Evolutionary conservation across 2,888 invertebrate species (phyloP).

Genomic region (Hanleya hanleyi): DNA sequence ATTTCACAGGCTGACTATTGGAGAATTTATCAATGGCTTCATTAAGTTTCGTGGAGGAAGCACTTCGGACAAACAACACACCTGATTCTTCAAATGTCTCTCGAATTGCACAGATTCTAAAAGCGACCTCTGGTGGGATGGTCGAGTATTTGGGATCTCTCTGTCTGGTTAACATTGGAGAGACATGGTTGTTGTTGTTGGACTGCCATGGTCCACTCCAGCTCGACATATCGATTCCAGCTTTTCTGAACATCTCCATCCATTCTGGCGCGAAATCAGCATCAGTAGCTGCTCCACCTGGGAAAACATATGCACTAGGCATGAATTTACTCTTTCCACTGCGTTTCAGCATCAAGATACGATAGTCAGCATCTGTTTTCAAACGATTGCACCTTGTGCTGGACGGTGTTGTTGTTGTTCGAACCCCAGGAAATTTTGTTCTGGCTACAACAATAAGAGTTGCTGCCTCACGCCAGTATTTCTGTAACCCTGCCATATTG

Average conservation of each 20-base stretch:
- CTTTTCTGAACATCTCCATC: slow-evolving; percentile 78
- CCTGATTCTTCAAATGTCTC: slow-evolving; percentile 96
- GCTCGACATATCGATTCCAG: slow-evolving; percentile 15
- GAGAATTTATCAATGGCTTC: slow-evolving; percentile 34
- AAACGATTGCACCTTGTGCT: slow-evolving; percentile 6
- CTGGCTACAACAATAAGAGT: slow-evolving; percentile 61
- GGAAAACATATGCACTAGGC: slow-evolving; percentile 89
- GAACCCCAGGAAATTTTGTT: slow-evolving; percentile 24
- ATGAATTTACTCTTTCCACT: slow-evolving; percentile 82
- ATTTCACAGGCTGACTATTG: slow-evolving; percentile 62
- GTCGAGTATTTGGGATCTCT: slow-evolving; percentile 46
- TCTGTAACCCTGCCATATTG: slow-evolving; percentile 55
- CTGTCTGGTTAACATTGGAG: slow-evolving; percentile 49
- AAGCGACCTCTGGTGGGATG: slow-evolving; percentile 78
- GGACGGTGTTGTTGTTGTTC: not conserved
- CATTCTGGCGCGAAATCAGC: slow-evolving; percentile 82
- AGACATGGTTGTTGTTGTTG: slow-evolving; percentile 39
- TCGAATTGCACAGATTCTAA: slow-evolving; percentile 87
- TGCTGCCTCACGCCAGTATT: slow-evolving; percentile 67
- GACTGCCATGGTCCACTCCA: slow-evolving; percentile 16
- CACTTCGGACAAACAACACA: slow-evolving; percentile 72
- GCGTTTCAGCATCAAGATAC: slow-evolving; percentile 76
- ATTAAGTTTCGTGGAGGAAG: not conserved
- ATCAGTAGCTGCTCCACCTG: slow-evolving; percentile 85
- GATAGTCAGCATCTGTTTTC: slow-evolving; percentile 42